These are phyloP conservation scores for Rousettus leschenaultii DNA, from an alignment of 2,113 vertebrate genomes.

Conservation along the genomic window DNA sequence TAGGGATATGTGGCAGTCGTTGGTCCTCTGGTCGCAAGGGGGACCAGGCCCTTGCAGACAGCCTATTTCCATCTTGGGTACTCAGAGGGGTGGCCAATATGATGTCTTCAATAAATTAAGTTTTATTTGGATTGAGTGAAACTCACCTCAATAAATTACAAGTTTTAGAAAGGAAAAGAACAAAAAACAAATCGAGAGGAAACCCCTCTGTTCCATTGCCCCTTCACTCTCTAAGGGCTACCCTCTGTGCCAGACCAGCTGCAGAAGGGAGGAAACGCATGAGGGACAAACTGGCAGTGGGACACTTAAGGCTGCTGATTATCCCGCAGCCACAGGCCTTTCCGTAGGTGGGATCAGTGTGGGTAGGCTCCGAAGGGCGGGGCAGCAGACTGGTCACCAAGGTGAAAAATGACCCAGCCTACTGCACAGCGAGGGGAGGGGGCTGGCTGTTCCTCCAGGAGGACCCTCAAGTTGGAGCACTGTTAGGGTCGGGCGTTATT, in stretches of 20 bases:
- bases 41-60: background rate
- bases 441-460: background rate
- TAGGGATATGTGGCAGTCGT: background rate
- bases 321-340: background rate
- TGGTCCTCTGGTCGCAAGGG: background rate
- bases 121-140: conserved; percentile 85
- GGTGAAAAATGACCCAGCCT: background rate
- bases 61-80: background rate
- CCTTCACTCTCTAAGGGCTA: background rate
- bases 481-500: background rate
- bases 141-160: conserved; percentile 84
- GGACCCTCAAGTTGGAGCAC: background rate
- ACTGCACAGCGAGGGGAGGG: background rate
- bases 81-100: background rate
- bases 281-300: background rate
- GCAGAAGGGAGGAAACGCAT: background rate
- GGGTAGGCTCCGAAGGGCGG: too few species aligned
- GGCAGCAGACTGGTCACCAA: background rate
- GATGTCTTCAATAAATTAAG: conserved; percentile 84
- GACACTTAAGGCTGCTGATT: background rate
- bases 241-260: background rate
- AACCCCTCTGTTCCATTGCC: background rate
- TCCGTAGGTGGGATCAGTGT: background rate
- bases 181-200: background rate
- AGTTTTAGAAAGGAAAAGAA: conserved; percentile 64